Conservation (phyloP, 35 echinoderm and acorn worm species). For the Ptychodera flava region DNA sequence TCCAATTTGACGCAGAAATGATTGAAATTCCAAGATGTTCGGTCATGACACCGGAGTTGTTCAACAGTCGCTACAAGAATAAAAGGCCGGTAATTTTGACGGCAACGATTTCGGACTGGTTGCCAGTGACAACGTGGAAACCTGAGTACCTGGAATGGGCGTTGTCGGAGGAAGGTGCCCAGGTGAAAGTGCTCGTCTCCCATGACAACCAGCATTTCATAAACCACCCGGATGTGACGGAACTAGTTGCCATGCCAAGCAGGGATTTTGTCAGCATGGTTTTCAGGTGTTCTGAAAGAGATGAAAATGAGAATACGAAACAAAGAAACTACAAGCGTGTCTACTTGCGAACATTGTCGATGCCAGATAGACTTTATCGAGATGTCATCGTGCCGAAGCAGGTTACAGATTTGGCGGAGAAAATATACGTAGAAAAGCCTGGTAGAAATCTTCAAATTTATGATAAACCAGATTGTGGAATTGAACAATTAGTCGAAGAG, state of each 20-base stretch:
- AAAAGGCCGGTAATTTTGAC: constrained; percentile 23
- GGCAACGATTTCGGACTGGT: constrained; percentile 12
- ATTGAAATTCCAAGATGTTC: constrained; percentile 3
- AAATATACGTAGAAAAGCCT: neutral
- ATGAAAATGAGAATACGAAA: too few species aligned
- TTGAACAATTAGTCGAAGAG: neutral
- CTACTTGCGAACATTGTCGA: constrained; percentile 35
- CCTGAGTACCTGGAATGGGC: constrained; percentile 9
- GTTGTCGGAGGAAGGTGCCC: neutral
- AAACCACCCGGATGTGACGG: neutral
- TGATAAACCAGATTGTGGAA: neutral
- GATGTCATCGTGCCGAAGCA: constrained; percentile 12
- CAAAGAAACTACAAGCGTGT: too few species aligned
- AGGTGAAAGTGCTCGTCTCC: neutral
- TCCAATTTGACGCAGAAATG: neutral
- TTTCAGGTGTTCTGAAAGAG: too few species aligned
- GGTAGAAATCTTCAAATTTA: neutral
- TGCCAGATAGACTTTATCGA: constrained; percentile 19
- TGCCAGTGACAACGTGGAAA: constrained; percentile 29
- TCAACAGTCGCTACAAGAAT: constrained; percentile 17
- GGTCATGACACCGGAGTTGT: neutral
- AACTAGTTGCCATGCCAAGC: neutral
- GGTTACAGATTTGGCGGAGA: neutral
- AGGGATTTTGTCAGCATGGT: neutral
- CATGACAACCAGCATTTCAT: constrained; percentile 11